Percentiles rank a stretch among this genome's conserved stretches.
phyloP scores from a whole-genome alignment of 1,140 invertebrate species.

The Druon quercuslanigerum region DNA sequence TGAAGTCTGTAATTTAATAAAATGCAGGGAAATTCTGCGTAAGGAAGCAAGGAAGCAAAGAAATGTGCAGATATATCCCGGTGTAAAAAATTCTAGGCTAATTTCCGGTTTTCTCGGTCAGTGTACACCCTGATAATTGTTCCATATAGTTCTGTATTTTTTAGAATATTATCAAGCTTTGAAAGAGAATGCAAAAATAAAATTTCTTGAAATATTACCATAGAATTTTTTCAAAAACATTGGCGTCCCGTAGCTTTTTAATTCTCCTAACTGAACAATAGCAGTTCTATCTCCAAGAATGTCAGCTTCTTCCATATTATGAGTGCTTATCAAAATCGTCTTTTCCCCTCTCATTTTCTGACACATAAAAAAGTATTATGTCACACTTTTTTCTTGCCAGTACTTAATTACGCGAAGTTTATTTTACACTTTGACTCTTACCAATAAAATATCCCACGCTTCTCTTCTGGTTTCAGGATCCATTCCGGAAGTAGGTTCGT shows the following conservation, averaged over 20 bases:
- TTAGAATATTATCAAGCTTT: background rate
- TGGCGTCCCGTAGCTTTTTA: constrained; percentile 89
- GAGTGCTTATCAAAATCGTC: constrained; percentile 95
- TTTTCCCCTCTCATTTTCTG: constrained; percentile 77
- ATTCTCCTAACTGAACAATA: constrained; percentile 89
- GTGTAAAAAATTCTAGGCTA: too few species aligned
- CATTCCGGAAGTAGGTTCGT: constrained; percentile 96
- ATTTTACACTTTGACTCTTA: constrained; percentile 37
- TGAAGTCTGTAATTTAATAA: too few species aligned
- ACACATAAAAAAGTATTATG: constrained; percentile 32
- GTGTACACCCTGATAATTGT: too few species aligned
- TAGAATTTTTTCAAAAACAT: constrained; percentile 92
- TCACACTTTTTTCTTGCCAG: background rate
- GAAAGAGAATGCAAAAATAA: background rate
- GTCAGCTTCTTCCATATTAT: constrained; percentile 99
- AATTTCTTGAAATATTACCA: constrained; percentile 74
- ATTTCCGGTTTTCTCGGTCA: too few species aligned
- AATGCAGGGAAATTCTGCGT: too few species aligned
- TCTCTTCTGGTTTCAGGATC: constrained; percentile 93
- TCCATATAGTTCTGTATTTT: background rate
- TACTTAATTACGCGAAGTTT: constrained; percentile 32
- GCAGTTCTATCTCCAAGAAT: constrained; percentile 93
- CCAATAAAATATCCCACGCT: constrained; percentile 90
- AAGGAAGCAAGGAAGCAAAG: too few species aligned
- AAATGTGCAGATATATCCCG: too few species aligned